Conservation (phyloP, 1,140 invertebrate genomes). For the Nebria ingens region DNA sequence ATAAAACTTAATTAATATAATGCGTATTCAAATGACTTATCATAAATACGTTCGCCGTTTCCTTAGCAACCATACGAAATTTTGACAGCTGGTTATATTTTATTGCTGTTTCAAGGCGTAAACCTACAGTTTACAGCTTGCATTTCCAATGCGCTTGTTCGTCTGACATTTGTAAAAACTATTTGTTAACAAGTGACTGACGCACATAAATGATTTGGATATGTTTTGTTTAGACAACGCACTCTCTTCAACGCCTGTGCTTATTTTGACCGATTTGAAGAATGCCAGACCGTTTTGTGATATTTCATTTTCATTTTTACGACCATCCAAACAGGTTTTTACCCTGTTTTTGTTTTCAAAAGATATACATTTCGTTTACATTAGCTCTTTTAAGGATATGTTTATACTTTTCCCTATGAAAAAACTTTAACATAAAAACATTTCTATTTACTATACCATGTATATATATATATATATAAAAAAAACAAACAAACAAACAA, state of each 20-base stretch:
- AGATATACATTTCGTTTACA: neutral
- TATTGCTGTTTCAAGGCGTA: no score
- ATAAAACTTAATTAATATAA: neutral
- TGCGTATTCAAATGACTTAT: neutral
- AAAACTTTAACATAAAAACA: no score
- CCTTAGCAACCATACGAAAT: neutral
- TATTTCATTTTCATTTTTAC: neutral
- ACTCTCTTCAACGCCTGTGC: no score
- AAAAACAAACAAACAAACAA: no score
- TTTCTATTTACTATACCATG: no score
- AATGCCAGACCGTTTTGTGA: neutral
- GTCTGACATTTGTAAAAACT: no score
- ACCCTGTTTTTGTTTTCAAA: neutral
- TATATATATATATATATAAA: no score
- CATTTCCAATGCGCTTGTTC: no score
- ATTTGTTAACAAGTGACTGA: neutral
- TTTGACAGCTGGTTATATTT: no score
- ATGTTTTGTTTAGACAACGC: neutral
- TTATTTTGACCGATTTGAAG: neutral
- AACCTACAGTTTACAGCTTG: no score
- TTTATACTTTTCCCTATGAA: neutral
- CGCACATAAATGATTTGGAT: neutral
- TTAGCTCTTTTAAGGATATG: neutral
- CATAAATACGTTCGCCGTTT: slow-evolving; percentile 1
- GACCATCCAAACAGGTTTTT: neutral